Conservation (phyloP, 2,888 invertebrate species). For the Volucella inflata region DNA sequence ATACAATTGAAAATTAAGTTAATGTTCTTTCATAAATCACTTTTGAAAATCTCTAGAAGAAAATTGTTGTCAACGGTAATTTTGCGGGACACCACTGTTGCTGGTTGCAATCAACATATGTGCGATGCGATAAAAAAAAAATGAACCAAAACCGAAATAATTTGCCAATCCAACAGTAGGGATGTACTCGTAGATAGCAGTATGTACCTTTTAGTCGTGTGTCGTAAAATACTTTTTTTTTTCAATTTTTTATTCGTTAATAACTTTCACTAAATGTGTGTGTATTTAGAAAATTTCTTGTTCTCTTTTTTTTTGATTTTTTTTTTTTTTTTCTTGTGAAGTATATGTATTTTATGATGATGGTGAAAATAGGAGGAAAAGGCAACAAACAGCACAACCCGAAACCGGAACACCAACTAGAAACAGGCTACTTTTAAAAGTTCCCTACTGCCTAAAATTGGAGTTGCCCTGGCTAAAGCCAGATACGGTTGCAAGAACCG, state of each 20-base stretch:
- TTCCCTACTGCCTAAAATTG: constrained; percentile 68
- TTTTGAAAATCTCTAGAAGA: not conserved
- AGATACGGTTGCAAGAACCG: constrained; percentile 70
- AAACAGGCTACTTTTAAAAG: constrained; percentile 76
- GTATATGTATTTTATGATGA: constrained; percentile 76
- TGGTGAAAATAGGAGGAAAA: constrained; percentile 82
- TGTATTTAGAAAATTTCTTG: constrained; percentile 52
- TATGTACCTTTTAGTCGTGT: constrained; percentile 62
- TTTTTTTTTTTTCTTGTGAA: constrained; percentile 60
- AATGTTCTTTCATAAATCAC: not conserved
- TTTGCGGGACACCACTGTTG: constrained; percentile 62
- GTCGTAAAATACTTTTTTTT: constrained; percentile 48
- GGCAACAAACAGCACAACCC: constrained; percentile 85
- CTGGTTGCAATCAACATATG: constrained; percentile 70
- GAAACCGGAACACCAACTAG: constrained; percentile 85
- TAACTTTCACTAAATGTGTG: constrained; percentile 73
- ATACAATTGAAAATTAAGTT: constrained; percentile 32
- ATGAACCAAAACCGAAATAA: constrained; percentile 20
- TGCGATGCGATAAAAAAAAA: constrained; percentile 55
- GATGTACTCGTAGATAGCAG: constrained; percentile 11
- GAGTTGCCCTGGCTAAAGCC: constrained; percentile 66
- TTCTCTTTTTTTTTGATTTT: constrained; percentile 34
- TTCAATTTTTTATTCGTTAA: constrained; percentile 23
- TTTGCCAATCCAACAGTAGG: constrained; percentile 37
- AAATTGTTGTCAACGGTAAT: not conserved